Evolutionary conservation across 2,113 vertebrate genomes (phyloP), one percentile per base, ranked within the genome.

Genomic region (Lophochroa leadbeateri): DNA sequence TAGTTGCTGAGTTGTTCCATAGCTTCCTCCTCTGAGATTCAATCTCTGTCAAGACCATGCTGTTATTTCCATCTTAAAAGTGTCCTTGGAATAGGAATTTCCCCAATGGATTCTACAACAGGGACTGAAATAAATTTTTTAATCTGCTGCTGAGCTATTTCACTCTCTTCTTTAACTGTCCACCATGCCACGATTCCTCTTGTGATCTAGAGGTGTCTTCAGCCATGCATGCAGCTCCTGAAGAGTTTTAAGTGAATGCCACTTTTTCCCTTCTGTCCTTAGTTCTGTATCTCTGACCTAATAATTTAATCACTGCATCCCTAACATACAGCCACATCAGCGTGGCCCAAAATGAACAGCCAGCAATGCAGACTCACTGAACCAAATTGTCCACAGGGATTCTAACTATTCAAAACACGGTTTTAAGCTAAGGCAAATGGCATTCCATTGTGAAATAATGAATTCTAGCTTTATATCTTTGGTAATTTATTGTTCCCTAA

Each of bases 11-110:
- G 60, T n/a, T 72, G 14, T 58, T 96, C 82, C 47, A 79, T 52
- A 53, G 53, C 41, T 85, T 85, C 16, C 64, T 88, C 65, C 85
- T 74, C 27, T 80, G 94, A 86, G 68, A 95, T 91, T 94, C 63
- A 41, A 64, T 53, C 84, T 92, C 80, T 80, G 79, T 93, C 71
- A 90, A 95, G 63, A 92, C 57, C 82, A 61, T 53, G n/a, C 57
- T 77, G 58, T 82, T 94, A 82, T 95, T 97, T 96, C 77, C 77
- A 94, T 82, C 93, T 43, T 8, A 95, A 90, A 94, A 86, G 41
- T 75, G 68, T 78, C 88, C 88, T 96, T 96, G 90, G 92, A 96
- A 96, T 70, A 96, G 14, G 49, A 87, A 93, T 96, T 95, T 96
- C 94, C 96, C 86, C 71, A 65, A 57, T 58, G 87, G 31, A 31